phyloP scores from a whole-genome alignment of 1,140 invertebrate species.

The Hetaerina americana region DNA sequence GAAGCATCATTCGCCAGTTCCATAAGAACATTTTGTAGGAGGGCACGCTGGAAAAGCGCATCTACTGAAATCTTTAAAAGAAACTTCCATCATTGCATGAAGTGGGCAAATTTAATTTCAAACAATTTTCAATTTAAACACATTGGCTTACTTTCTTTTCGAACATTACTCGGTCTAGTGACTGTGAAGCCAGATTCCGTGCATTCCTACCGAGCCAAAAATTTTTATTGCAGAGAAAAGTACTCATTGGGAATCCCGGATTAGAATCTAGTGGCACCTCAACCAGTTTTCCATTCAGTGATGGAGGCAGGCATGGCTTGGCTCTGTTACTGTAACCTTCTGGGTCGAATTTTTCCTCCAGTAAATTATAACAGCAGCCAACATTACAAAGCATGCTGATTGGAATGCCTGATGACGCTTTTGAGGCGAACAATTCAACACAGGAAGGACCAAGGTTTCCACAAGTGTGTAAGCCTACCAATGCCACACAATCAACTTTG shows the following conservation, averaged over 20 bases:
- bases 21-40: constrained; percentile 50
- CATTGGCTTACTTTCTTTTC: constrained; percentile 30
- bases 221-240: constrained; percentile 36
- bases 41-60: constrained; percentile 53
- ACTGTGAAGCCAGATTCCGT: constrained; percentile 70
- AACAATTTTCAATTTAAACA: neutral
- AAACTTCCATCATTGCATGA: constrained; percentile 5
- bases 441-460: constrained; percentile 66
- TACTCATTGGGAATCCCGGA: constrained; percentile 53
- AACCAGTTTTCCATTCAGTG: constrained; percentile 13
- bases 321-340: constrained; percentile 12
- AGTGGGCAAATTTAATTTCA: neutral
- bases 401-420: constrained; percentile 27
- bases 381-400: constrained; percentile 59
- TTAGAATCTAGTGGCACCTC: constrained; percentile 12
- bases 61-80: constrained; percentile 32
- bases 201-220: constrained; percentile 58
- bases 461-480: constrained; percentile 72
- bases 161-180: constrained; percentile 47
- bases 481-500: constrained; percentile 25
- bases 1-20: constrained; percentile 14
- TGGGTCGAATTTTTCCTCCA: constrained; percentile 46
- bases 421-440: constrained; percentile 50
- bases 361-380: constrained; percentile 81
- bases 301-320: neutral